Base-by-base conservation (phyloP, 2,113 vertebrate genomes). In the Brachyistius frenatus region DNA sequence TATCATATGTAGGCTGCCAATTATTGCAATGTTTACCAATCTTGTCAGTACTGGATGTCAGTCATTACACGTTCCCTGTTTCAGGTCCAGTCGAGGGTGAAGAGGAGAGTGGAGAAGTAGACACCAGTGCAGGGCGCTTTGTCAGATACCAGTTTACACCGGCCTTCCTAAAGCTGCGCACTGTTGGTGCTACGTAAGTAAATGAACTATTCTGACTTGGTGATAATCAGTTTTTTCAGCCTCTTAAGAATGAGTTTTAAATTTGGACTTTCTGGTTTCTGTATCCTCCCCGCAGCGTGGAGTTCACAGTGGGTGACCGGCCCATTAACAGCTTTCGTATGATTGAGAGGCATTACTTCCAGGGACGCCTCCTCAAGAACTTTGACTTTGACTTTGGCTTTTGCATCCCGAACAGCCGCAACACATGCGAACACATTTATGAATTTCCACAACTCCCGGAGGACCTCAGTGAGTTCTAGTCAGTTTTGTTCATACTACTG, bases 321-420 rank as follows among this genome's bases (percentile, higher is more conserved):
- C 96, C 98, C 7, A 97, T 99, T 50, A 96, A 95, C 77, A 98
- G 95, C 92, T 99, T 99, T 60, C 95, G 98, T 55, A 99, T 99
- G 98, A 99, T 99, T 3, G 98, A 99, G 92, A 92, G 98, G 23
- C 98, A 99, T 93, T 99, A 98, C 88, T 99, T 99, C 88, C 94
- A 97, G 89, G 98, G 98, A 52, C 96, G 94, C 30, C 94, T 99
- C 50, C 96, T 99, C 85, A 99, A 99, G 93, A 99, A 96, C 91
- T 99, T 99, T 52, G 97, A 99, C 91, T 99, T 99, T 73, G 98
- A 99, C 92, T 99, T 99, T 16, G 98, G 98, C 41, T 99, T 99
- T 93, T 99, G 98, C 91, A 99, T 99, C 67, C 98, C 98, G 30
- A 97, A 97, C 91, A 99, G 98, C 92, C 94, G 97, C 78, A 99